Percentiles rank a stretch among this genome's conserved stretches.
phyloP scores from a whole-genome alignment of 2,888 invertebrate genomes.

The Hedya salicella region DNA sequence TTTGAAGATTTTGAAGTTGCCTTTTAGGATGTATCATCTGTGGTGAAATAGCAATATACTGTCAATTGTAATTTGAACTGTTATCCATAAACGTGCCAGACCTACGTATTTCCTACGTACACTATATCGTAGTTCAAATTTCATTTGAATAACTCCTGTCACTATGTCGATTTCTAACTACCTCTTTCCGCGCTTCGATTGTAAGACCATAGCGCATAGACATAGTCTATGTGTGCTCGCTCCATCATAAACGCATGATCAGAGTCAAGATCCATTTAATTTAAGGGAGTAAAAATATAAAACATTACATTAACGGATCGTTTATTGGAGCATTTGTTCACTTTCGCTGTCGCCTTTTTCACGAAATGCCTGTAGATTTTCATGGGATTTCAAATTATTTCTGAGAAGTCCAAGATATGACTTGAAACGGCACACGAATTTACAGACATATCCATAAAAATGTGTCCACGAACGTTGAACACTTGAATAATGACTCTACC shows the following conservation, averaged over 20 bases:
- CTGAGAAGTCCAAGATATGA: too few species aligned
- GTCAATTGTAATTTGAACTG: constrained; percentile 41
- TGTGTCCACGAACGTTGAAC: too few species aligned
- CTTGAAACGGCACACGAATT: too few species aligned
- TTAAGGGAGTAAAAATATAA: too few species aligned
- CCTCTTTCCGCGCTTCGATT: not conserved
- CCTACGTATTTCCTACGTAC: not conserved
- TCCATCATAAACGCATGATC: not conserved
- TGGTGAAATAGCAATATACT: constrained; percentile 42
- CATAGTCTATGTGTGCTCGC: not conserved
- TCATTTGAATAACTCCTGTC: constrained; percentile 9
- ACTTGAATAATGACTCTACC: not conserved
- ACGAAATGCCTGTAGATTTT: too few species aligned
- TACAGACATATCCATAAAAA: too few species aligned
- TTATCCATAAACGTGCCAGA: constrained; percentile 24
- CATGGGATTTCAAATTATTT: too few species aligned
- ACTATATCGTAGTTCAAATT: constrained; percentile 18
- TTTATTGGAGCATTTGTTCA: too few species aligned
- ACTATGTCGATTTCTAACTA: not conserved
- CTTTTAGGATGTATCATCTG: constrained; percentile 55
- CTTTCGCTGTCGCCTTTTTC: too few species aligned
- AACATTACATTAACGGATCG: too few species aligned
- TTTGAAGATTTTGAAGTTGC: constrained; percentile 56
- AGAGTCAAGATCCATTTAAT: not conserved
- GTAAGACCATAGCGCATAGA: not conserved